Evolutionary conservation across 2,888 invertebrate species (phyloP).

Genomic region (Watsonalla binaria): DNA sequence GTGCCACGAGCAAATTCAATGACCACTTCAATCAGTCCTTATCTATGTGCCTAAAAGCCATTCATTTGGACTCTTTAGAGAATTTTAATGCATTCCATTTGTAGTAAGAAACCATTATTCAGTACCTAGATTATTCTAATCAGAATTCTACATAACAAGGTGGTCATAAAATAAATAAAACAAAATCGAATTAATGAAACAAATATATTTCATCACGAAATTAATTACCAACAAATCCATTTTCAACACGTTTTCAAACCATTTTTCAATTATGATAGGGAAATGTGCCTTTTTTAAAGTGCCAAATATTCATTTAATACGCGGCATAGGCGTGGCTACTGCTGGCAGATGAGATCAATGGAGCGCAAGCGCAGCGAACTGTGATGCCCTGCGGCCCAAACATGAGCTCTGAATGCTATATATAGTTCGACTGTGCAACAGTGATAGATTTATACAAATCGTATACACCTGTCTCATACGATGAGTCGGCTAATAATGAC

Average conservation of each 20-base stretch:
- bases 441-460: background rate
- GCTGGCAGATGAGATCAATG: conserved; percentile 65
- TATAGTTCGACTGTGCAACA: too few relatives aligned
- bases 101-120: too few relatives aligned
- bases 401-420: too few relatives aligned
- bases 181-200: conserved; percentile 65
- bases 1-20: too few relatives aligned
- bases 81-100: too few relatives aligned
- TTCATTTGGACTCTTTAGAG: too few relatives aligned
- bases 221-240: conserved; percentile 80
- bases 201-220: conserved; percentile 80
- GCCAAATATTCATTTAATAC: conserved; percentile 74
- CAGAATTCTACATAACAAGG: background rate
- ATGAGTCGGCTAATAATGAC: too few relatives aligned
- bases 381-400: too few relatives aligned
- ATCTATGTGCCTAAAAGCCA: too few relatives aligned
- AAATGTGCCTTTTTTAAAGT: conserved; percentile 77
- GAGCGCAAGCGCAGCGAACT: conserved; percentile 12
- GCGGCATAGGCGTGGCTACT: conserved; percentile 59
- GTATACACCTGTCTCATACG: background rate
- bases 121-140: background rate
- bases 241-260: conserved; percentile 78
- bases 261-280: conserved; percentile 75
- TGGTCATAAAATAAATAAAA: conserved; percentile 44
- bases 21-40: too few relatives aligned